phyloP scores from a whole-genome alignment of 2,888 invertebrate species.

The Camptogramma bilineatum region DNA sequence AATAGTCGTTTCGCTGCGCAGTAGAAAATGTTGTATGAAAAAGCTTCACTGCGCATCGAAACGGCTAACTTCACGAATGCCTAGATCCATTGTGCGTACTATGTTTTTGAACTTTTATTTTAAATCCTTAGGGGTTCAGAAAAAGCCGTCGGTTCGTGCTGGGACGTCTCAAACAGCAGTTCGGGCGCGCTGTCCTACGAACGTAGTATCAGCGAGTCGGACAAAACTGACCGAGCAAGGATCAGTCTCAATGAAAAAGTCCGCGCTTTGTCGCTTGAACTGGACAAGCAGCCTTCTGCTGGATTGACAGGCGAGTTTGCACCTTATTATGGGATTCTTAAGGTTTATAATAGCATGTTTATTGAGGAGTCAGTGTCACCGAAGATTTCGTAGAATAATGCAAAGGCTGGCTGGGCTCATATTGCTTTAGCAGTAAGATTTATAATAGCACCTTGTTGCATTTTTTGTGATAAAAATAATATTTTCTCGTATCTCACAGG shows the following conservation, averaged over 20 bases:
- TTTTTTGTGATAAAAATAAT: background rate
- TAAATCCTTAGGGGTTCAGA: constrained; percentile 17
- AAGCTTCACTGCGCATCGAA: no score
- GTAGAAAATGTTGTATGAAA: no score
- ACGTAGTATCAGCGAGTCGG: constrained; percentile 84
- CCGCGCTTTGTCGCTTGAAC: constrained; percentile 89
- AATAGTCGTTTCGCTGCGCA: no score
- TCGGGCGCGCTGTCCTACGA: constrained; percentile 81
- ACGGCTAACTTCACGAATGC: no score
- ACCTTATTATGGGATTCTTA: background rate
- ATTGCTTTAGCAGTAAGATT: no score
- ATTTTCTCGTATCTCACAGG: constrained; percentile 54
- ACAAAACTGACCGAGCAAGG: constrained; percentile 54
- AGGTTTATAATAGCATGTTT: background rate
- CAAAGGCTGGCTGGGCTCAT: no score
- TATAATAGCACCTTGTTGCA: no score
- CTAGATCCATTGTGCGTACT: no score
- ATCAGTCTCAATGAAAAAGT: constrained; percentile 82
- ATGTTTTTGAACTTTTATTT: background rate
- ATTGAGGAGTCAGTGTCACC: no score
- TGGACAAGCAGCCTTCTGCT: constrained; percentile 85
- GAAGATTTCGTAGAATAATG: no score
- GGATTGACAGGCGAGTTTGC: constrained; percentile 57
- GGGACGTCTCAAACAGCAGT: constrained; percentile 72
- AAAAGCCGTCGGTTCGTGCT: constrained; percentile 65